Percentiles rank a stretch among this genome's conserved stretches.
Conservation (phyloP, 2,888 invertebrate genomes). For the Bugula neritina region DNA sequence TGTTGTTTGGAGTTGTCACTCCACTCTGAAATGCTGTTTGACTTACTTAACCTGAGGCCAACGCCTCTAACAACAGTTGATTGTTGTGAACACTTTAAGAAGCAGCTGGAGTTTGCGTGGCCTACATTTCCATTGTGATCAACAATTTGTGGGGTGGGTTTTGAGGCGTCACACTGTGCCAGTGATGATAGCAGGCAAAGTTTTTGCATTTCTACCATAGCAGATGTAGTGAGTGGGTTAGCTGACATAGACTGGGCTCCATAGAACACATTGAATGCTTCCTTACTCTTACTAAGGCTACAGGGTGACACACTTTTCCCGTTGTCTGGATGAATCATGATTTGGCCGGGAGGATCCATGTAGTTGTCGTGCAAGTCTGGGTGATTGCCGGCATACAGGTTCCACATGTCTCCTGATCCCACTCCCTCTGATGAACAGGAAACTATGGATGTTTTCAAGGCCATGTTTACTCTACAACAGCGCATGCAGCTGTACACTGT, state of each 20-base stretch:
- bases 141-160: background rate
- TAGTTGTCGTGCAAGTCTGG: slow-evolving; percentile 14
- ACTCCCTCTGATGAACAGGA: slow-evolving; percentile 5
- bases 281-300: background rate
- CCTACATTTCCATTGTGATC: background rate
- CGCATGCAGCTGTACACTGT: no score
- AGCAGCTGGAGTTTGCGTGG: background rate
- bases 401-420: slow-evolving; percentile 19
- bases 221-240: slow-evolving; percentile 13
- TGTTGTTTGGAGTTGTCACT: no score
- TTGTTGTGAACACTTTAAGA: background rate
- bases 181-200: background rate
- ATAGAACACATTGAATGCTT: background rate
- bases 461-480: background rate
- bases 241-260: slow-evolving; percentile 1
- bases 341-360: slow-evolving; percentile 15
- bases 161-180: background rate
- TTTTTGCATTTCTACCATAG: background rate
- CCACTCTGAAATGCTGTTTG: background rate
- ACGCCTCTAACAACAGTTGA: background rate
- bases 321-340: slow-evolving; percentile 9
- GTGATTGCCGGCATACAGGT: slow-evolving; percentile 12
- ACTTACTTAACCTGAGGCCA: background rate
- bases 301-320: background rate
- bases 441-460: background rate